These are phyloP conservation scores for Cyphomyrus discorhynchus DNA, from an alignment of 2,113 vertebrate species.

Conservation along the genomic window DNA sequence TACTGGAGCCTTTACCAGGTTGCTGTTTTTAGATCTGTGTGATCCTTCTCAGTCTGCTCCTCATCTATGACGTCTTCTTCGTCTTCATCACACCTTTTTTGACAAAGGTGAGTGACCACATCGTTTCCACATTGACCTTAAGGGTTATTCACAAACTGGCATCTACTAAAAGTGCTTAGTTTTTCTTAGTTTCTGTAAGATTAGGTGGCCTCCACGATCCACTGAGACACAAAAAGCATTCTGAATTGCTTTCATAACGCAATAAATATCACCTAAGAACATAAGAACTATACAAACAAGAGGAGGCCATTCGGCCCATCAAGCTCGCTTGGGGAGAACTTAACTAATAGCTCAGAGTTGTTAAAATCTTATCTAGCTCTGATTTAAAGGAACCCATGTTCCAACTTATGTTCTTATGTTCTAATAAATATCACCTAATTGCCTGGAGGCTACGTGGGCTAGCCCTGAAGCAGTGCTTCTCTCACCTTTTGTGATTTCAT, in stretches of 20 bases:
- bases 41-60: constrained; percentile 84
- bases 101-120: constrained; percentile 71
- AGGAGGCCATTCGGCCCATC: no score
- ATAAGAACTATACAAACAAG: no score
- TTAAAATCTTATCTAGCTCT: no score
- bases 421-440: not conserved
- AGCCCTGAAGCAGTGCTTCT: not conserved
- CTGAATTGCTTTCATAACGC: not conserved
- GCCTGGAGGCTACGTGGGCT: not conserved
- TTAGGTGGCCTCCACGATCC: not conserved
- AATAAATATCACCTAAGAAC: not conserved
- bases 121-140: not conserved
- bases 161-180: not conserved
- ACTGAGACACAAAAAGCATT: not conserved
- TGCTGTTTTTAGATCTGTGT: constrained; percentile 76
- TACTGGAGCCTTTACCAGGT: not conserved
- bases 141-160: not conserved
- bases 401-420: no score
- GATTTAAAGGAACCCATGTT: no score
- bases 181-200: not conserved
- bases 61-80: constrained; percentile 94
- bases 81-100: constrained; percentile 97
- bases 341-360: no score
- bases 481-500: not conserved
- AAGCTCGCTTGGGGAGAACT: no score